Base-by-base conservation (phyloP, 2,113 vertebrate genomes). In the Terrapene triunguis region DNA sequence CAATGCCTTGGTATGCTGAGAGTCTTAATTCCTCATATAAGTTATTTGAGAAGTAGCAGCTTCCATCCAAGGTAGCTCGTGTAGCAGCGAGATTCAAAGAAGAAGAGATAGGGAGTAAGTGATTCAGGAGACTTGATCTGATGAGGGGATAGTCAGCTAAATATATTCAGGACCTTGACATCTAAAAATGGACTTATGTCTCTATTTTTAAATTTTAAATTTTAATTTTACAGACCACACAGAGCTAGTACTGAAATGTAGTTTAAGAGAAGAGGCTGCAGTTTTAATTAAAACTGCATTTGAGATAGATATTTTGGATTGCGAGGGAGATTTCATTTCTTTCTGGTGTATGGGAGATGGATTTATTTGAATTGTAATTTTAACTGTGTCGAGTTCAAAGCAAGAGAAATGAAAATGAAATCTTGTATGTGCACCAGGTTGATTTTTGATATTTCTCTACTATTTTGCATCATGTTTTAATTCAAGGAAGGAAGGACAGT, bases 371-470 rank as follows among this genome's bases (percentile, higher is more conserved):
- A 89, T 89, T 82, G 90, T 90, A 97, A 85, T 85, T 95, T 92
- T 94, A 91, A 84, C 89, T 93, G 89, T 21, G 9, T 79, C 55
- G 57, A 62, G 79, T 85, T 96, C 84, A 94, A 97, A 97, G 85
- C 51, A 87, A 93, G 27, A 97, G 38, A 96, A 93, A 93, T n/a
- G 5, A 93, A 97, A 96, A 95, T 0, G 0, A 96, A 98, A 93
- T 6, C 42, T 93, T 94, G 95, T 80, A 94, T 53, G 80, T 81
- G 29, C 59, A 87, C 9, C 7, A 86, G 32, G 12, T 32, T 89
- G 57, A 24, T 29, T 80, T 82, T 92, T 91, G 74, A 59, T 54
- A 94, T 85, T 84, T 95, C 81, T 89, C 80, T 93, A 93, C 85
- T 88, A 76, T 88, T 84, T 35, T 74, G 84, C 32, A 85, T 69